These are phyloP conservation scores for Scyliorhinus canicula DNA, from an alignment of 2,797 vertebrate species.

Conservation along the genomic window DNA sequence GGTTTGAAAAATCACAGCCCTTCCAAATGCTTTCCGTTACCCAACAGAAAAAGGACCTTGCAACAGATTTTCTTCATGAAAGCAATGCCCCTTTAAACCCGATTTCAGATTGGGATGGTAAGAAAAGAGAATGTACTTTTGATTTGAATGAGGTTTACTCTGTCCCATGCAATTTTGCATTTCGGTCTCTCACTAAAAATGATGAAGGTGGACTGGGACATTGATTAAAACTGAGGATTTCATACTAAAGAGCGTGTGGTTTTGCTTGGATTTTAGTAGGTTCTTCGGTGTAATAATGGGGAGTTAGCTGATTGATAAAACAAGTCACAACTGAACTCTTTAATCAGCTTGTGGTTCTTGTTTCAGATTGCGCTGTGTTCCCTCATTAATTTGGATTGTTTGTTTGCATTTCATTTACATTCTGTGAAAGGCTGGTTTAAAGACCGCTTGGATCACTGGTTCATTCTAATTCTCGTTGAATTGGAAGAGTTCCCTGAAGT, in stretches of 20 bases:
- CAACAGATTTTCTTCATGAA: neutral
- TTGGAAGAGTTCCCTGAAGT: neutral
- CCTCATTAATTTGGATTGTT: neutral
- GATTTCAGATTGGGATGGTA: neutral
- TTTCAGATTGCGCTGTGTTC: neutral
- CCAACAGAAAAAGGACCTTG: neutral
- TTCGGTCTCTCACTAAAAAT: neutral
- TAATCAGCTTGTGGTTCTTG: neutral
- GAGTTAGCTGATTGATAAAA: neutral
- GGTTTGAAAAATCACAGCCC: neutral
- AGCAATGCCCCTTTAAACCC: neutral
- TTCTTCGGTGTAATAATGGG: neutral
- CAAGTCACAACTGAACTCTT: neutral
- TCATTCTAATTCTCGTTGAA: neutral
- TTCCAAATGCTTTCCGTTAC: neutral
- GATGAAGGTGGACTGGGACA: too few species aligned
- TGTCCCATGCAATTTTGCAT: neutral
- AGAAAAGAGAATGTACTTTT: neutral
- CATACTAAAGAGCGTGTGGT: too few species aligned
- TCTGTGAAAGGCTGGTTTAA: neutral
- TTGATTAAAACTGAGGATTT: neutral
- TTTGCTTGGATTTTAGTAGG: neutral
- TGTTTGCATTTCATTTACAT: neutral
- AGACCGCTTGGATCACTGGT: too few species aligned
- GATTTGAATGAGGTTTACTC: neutral